Evolutionary conservation across 2,113 vertebrate genomes (phyloP), one percentile per base, ranked within the genome.

Genomic region (Cyanoramphus novaezelandiae): DNA sequence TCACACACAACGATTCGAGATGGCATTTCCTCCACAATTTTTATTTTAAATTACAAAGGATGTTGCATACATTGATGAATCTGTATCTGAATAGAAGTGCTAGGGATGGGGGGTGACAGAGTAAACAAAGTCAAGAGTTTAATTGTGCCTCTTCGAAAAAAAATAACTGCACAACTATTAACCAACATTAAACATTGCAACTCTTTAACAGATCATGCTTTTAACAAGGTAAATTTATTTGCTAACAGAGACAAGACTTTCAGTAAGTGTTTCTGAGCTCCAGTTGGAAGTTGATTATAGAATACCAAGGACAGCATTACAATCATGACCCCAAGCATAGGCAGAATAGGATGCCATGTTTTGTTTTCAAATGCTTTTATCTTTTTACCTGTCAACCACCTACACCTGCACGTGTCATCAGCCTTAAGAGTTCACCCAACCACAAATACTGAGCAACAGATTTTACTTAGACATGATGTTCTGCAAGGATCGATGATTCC

Each of bases 181-280:
- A 98, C 98, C 98, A 98, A 99, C 99, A 98, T 98, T 98, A 98
- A 98, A 98, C 98, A 98, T 98, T 98, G 98, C 98, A 98, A 99
- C 98, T 98, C 98, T 98, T 98, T 98, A 99, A 99, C 98, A 99
- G 98, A 98, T 99, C 99, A 99, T 99, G 98, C 98, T 97, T 95
- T 97, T 98, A 99, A 99, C 99, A 99, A 98, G 98, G 98, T 98
- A 99, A 98, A 98, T 98, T 98, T 98, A 98, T 98, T 92, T 97
- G 97, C 98, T 99, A 99, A 99, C 98, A 99, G 98, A 98, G 98
- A 99, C 98, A 98, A 98, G 98, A 99, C 98, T 98, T 98, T 99
- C 98, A 98, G 98, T 98, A 98, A 98, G 98, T 98, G 98, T 98
- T 97, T 97, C 98, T 98, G 97, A 98, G 98, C 98, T 99, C 99